Evolutionary conservation across 1,140 invertebrate species (phyloP), one percentile per base, ranked within the genome.

Genomic region (Drosophila lowei): DNA sequence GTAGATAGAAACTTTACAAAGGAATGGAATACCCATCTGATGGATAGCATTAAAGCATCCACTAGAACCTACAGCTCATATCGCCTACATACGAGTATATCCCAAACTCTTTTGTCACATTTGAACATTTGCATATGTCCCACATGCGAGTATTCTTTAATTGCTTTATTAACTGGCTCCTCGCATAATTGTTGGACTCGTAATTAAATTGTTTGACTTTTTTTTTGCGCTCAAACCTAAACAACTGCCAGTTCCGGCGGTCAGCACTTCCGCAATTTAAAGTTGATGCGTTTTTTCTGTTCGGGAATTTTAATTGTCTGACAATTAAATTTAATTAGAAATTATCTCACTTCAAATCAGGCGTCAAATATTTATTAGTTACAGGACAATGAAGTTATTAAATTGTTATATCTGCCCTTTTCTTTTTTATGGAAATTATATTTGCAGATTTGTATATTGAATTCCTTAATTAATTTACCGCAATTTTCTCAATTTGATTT

Each of bases 301-400:
- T 43, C 13, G 4, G 21, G 21, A 7, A 25, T 53, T 50, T 76
- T 80, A 75, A 70, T 79, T 58, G 66, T 42, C 68, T 38, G 46
- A 59, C 60, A 74, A 74, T 74, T 65, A 57, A 74, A 72, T 53
- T 58, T 65, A 74, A 74, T 65, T 74, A 44, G 52, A 58, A 57
- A 73, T 43, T 58, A 64, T 74, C 30, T 53, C 53, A 21, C 43
- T 46, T 65, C 28, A 58, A 74, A 72, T 72, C 58, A 8, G 57
- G 50, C 58, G 57, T 56, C 8, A 72, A 62, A 62, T 72, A 46
- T 55, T 61, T 53, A 72, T 71, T 61, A 61, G 67, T 60, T 48
- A 72, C 50, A 72, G 6, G 11, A 34, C 23, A 49, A 56, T 54
- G 7, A 11, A 18, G 28, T 57, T 67, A 55, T 53, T 47, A 58